phyloP scores from a whole-genome alignment of 2,888 invertebrate species.

The Melipona bicolor region DNA sequence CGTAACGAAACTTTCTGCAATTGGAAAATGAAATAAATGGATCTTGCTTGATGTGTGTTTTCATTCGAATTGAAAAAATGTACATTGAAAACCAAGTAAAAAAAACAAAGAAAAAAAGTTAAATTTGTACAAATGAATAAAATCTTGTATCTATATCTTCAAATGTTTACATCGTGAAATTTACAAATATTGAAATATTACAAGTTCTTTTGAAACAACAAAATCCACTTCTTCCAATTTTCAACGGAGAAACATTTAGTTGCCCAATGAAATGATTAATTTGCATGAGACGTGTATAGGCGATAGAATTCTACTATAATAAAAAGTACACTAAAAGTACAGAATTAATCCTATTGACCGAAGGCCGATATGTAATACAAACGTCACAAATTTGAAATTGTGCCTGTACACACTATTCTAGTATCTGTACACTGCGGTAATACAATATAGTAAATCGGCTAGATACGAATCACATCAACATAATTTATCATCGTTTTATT shows the following conservation, averaged over 20 bases:
- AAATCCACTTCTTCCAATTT: conserved; percentile 10
- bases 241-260: conserved; percentile 5
- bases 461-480: conserved; percentile 40
- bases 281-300: conserved; percentile 19
- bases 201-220: not conserved
- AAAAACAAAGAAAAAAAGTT: not conserved
- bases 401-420: conserved; percentile 52
- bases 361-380: conserved; percentile 63
- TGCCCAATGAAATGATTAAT: conserved; percentile 24
- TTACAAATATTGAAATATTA: conserved; percentile 1
- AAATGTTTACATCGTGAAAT: not conserved
- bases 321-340: conserved; percentile 48
- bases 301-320: conserved; percentile 35
- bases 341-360: conserved; percentile 60
- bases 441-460: conserved; percentile 47
- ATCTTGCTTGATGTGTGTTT: not conserved
- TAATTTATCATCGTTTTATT: conserved; percentile 34
- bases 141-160: not conserved
- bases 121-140: not conserved
- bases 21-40: conserved; percentile 10
- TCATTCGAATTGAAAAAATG: not conserved
- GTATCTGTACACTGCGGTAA: conserved; percentile 54
- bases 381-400: conserved; percentile 52
- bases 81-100: not conserved
- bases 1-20: conserved; percentile 10